phyloP scores from a whole-genome alignment of 2,113 vertebrate genomes.

The Hystrix cristata region DNA sequence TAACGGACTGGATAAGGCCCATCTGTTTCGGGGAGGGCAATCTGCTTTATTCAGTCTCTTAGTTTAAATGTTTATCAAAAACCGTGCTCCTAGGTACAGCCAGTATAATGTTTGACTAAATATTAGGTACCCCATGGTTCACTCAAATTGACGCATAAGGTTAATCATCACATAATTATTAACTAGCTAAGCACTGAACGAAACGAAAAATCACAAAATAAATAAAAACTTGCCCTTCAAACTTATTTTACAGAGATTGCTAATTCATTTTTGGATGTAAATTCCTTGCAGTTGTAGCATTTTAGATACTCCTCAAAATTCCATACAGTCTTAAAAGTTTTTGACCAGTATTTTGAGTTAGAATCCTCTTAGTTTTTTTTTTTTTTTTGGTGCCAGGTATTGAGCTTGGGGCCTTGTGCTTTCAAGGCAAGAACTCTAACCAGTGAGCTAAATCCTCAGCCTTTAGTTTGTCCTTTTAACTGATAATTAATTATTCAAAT shows the following conservation, averaged over 20 bases:
- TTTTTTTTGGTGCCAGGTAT: too few relatives aligned
- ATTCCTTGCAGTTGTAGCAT: neutral
- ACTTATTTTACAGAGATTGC: slow-evolving; percentile 17
- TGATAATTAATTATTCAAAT: neutral
- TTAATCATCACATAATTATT: neutral
- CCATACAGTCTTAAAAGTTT: neutral
- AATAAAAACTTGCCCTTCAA: neutral
- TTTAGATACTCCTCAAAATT: slow-evolving; percentile 61
- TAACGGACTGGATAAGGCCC: neutral
- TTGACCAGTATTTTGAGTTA: neutral
- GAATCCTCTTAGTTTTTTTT: neutral
- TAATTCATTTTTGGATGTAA: neutral
- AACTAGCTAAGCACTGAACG: neutral
- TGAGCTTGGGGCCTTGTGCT: too few relatives aligned
- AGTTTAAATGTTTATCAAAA: neutral
- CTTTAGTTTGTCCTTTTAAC: neutral
- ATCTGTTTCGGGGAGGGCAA: neutral
- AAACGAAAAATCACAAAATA: neutral
- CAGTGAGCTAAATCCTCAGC: too few relatives aligned
- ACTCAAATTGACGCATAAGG: neutral
- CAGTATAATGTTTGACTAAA: neutral
- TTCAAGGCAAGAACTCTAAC: too few relatives aligned
- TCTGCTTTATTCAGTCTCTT: neutral
- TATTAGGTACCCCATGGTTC: neutral
- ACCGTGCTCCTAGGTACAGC: neutral